phyloP scores from a whole-genome alignment of 2,113 vertebrate species.

The Lophotis ruficrista region DNA sequence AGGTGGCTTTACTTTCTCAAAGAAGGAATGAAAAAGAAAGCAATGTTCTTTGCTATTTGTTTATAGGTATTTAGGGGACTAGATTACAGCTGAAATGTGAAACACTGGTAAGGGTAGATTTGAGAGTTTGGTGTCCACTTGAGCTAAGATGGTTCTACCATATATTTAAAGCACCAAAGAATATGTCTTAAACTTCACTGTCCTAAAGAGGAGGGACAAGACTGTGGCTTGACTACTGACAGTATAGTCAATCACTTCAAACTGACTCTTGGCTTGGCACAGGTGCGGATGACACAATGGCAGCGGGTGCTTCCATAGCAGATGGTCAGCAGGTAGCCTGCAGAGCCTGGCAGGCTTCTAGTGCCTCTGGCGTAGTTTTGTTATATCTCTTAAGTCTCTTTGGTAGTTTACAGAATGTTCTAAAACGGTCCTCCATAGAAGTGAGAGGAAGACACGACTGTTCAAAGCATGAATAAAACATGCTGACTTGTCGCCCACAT shows the following conservation, averaged over 20 bases:
- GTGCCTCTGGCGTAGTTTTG: background rate
- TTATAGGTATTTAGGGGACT: background rate
- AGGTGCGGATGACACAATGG: background rate
- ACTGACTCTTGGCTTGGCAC: background rate
- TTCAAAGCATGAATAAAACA: slow-evolving; percentile 10
- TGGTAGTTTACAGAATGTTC: background rate
- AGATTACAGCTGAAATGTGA: background rate
- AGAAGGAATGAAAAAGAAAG: background rate
- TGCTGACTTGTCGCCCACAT: background rate
- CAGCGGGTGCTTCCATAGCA: slow-evolving; percentile 25
- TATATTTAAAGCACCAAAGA: background rate
- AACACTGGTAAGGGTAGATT: background rate
- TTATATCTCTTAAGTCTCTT: background rate
- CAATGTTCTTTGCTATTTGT: background rate
- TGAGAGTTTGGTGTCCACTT: background rate
- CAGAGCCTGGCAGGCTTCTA: slow-evolving; percentile 35
- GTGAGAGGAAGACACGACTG: background rate
- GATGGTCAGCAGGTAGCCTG: slow-evolving; percentile 47
- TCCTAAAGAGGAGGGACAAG: background rate
- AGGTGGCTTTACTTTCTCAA: background rate
- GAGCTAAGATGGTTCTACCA: background rate
- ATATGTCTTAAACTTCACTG: background rate
- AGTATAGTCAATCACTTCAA: background rate
- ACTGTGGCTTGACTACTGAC: background rate
- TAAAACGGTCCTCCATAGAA: background rate